Conservation (phyloP, 2,797 vertebrate species). For the Cottoperca gobio region DNA sequence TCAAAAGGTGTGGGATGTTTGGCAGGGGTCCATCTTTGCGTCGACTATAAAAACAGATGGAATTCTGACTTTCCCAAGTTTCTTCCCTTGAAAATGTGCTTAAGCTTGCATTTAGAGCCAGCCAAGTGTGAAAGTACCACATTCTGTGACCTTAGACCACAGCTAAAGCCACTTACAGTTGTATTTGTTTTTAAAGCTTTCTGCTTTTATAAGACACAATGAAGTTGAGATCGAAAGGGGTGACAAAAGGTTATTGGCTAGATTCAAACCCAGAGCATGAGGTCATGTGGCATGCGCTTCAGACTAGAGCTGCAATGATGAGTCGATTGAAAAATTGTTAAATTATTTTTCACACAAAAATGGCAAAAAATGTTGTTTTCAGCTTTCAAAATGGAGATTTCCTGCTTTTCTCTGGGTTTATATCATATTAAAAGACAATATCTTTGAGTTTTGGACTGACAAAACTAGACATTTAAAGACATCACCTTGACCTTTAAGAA, state of each 20-base stretch:
- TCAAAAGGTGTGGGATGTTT: conserved; percentile 33
- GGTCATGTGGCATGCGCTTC: conserved; percentile 24
- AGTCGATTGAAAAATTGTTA: too few relatives aligned
- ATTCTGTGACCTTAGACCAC: conserved; percentile 51
- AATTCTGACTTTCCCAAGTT: conserved; percentile 54
- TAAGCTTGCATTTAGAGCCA: conserved; percentile 48
- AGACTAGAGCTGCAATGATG: too few relatives aligned
- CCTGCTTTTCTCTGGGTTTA: too few relatives aligned
- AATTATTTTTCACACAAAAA: too few relatives aligned
- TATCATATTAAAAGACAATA: too few relatives aligned
- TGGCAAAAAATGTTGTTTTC: too few relatives aligned
- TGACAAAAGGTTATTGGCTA: conserved; percentile 35
- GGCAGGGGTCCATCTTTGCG: conserved; percentile 49
- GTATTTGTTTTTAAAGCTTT: conserved; percentile 48
- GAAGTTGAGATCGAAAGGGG: conserved; percentile 4
- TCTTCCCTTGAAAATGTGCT: conserved; percentile 61
- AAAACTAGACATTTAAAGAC: too few relatives aligned
- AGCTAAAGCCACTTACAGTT: conserved; percentile 54
- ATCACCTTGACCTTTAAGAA: too few relatives aligned
- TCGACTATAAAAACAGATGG: conserved; percentile 35
- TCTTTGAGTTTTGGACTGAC: too few relatives aligned
- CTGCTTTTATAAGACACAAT: conserved; percentile 25
- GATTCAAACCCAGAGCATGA: conserved; percentile 24
- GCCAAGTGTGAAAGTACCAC: conserved; percentile 46
- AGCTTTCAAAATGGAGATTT: too few relatives aligned